Percentiles rank a stretch among this genome's conserved stretches.
These are phyloP conservation scores for Aphelenchoides fujianensis DNA, from an alignment of 1,140 invertebrate species.

Conservation along the genomic window DNA sequence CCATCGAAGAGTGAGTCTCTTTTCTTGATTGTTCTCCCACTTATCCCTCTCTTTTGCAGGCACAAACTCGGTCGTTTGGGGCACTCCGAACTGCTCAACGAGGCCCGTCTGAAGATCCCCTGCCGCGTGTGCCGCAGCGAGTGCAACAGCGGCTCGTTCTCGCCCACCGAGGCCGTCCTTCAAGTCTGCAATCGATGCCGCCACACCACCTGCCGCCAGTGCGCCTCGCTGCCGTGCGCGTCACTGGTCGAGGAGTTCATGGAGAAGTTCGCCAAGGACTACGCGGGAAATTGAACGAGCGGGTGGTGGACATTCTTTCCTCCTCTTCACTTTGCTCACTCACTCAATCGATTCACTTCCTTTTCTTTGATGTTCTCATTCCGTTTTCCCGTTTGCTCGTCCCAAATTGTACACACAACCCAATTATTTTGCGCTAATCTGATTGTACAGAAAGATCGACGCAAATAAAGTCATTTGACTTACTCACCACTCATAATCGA, in stretches of 20 bases:
- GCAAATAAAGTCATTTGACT: neutral
- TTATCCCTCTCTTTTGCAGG: too few relatives aligned
- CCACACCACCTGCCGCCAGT: constrained; percentile 12
- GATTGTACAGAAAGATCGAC: neutral
- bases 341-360: neutral
- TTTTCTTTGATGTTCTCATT: constrained; percentile 1
- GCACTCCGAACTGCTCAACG: constrained; percentile 18
- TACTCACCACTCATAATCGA: too few relatives aligned
- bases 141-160: neutral
- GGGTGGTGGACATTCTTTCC: too few relatives aligned
- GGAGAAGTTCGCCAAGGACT: constrained; percentile 23
- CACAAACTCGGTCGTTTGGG: constrained; percentile 14
- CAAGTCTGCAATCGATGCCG: constrained; percentile 27
- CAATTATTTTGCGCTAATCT: neutral
- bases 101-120: constrained; percentile 30
- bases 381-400: neutral
- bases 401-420: neutral
- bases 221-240: constrained; percentile 14
- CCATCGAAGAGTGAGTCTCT: constrained; percentile 1
- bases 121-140: constrained; percentile 29
- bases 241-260: constrained; percentile 26
- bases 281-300: too few relatives aligned
- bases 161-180: neutral
- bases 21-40: too few relatives aligned
- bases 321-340: neutral